These are phyloP conservation scores for Etheostoma spectabile DNA, from an alignment of 2,113 vertebrate genomes.

Conservation along the genomic window DNA sequence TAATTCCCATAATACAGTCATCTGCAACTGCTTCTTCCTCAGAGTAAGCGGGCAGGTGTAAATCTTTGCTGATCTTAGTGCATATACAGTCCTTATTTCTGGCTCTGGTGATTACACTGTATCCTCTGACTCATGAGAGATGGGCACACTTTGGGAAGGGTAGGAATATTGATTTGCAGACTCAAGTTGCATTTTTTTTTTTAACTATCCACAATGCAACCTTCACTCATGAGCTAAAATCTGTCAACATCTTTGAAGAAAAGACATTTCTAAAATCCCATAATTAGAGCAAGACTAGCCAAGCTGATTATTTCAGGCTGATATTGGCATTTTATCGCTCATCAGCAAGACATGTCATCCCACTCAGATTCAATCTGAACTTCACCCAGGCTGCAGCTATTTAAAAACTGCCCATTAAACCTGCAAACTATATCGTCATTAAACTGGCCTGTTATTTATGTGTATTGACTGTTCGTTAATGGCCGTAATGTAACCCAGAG, in stretches of 20 bases:
- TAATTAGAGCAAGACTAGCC: slow-evolving; percentile 9
- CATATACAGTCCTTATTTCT: neutral
- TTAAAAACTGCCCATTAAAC: neutral
- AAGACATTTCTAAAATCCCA: slow-evolving; percentile 10
- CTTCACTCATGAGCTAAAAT: slow-evolving; percentile 28
- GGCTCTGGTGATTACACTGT: neutral
- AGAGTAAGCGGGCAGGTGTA: neutral
- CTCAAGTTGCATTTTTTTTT: slow-evolving; percentile 9
- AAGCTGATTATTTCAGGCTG: neutral
- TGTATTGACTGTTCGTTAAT: slow-evolving; percentile 21
- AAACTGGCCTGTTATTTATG: slow-evolving; percentile 1
- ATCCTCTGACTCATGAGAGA: neutral
- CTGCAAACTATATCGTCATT: slow-evolving; percentile 12
- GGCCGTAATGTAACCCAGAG: neutral
- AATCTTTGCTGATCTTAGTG: neutral
- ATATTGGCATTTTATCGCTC: neutral
- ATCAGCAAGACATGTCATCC: neutral
- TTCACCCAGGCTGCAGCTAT: neutral
- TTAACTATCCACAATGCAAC: slow-evolving; percentile 22
- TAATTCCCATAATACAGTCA: neutral
- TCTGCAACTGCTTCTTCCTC: neutral
- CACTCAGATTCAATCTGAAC: neutral
- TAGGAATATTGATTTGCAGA: slow-evolving; percentile 32
- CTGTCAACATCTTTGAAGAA: slow-evolving; percentile 19
- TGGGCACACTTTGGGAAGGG: too few relatives aligned